Percentiles rank a stretch among this genome's conserved stretches.
phyloP scores from a whole-genome alignment of 2,113 vertebrate species.

The Gnathonemus longibarbis region DNA sequence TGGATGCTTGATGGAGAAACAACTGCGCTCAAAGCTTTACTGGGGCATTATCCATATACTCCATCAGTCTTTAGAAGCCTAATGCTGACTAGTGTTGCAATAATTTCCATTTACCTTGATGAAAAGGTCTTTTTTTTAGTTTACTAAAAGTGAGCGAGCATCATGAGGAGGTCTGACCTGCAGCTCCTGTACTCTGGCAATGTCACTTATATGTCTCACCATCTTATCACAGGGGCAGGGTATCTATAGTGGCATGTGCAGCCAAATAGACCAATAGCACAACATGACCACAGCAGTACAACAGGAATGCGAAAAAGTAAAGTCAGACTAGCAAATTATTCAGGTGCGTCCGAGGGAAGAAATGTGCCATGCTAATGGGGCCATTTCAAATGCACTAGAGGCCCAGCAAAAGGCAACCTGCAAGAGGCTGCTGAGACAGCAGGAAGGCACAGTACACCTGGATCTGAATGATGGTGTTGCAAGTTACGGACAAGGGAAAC shows the following conservation, averaged over 20 bases:
- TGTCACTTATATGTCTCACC: not conserved
- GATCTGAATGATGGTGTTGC: not conserved
- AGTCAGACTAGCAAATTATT: not conserved
- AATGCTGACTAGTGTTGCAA: not conserved
- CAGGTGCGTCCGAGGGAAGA: not conserved
- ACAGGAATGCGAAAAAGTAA: not conserved
- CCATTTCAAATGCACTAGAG: not conserved
- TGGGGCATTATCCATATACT: slow-evolving; percentile 16
- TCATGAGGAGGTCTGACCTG: not conserved
- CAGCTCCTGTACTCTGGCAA: not conserved
- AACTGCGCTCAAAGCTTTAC: not conserved
- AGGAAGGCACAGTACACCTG: not conserved
- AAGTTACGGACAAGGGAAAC: not conserved
- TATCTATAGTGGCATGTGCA: not conserved
- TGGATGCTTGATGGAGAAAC: not conserved
- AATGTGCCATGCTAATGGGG: not conserved
- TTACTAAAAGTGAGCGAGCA: not conserved
- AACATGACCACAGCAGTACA: not conserved
- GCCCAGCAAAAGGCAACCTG: not conserved
- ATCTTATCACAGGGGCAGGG: not conserved
- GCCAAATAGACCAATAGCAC: not conserved
- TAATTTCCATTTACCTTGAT: not conserved
- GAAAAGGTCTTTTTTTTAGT: not conserved
- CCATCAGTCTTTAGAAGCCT: not conserved
- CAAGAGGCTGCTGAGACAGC: not conserved